A percentile compares a stretch with the other conserved stretches of the same genome.
These are phyloP conservation scores for Madoqua kirkii DNA, from an alignment of 2,113 vertebrate genomes.

Conservation along the genomic window DNA sequence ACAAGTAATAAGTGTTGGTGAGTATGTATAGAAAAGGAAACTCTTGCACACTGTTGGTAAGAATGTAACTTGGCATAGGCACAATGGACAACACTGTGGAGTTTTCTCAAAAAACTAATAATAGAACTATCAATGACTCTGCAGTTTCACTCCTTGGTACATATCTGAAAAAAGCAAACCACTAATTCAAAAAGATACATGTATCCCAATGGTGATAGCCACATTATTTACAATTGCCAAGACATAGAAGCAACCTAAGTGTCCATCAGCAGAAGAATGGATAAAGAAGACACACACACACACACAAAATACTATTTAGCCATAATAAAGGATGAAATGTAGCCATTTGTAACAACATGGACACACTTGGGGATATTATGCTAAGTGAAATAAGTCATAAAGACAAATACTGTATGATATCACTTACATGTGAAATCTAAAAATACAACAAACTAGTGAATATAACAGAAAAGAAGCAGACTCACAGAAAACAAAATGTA, in stretches of 20 bases:
- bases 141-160: not conserved
- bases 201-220: not conserved
- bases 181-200: not conserved
- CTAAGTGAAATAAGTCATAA: not conserved
- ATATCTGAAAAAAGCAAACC: not conserved
- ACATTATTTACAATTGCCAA: not conserved
- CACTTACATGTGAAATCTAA: not conserved
- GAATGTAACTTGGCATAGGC: not conserved
- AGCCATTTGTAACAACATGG: not conserved
- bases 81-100: not conserved
- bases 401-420: not conserved
- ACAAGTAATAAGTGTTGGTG: not conserved
- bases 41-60: not conserved
- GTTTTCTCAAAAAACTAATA: not conserved
- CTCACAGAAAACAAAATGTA: not conserved
- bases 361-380: too few relatives aligned
- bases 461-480: not conserved
- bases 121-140: not conserved
- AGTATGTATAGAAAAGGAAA: not conserved
- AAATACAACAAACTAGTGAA: not conserved
- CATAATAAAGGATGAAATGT: not conserved
- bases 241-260: not conserved
- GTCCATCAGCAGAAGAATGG: not conserved
- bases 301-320: not conserved
- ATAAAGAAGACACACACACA: not conserved